Evolutionary conservation across 1,140 invertebrate genomes (phyloP).

Genomic region (Tachypleus tridentatus): DNA sequence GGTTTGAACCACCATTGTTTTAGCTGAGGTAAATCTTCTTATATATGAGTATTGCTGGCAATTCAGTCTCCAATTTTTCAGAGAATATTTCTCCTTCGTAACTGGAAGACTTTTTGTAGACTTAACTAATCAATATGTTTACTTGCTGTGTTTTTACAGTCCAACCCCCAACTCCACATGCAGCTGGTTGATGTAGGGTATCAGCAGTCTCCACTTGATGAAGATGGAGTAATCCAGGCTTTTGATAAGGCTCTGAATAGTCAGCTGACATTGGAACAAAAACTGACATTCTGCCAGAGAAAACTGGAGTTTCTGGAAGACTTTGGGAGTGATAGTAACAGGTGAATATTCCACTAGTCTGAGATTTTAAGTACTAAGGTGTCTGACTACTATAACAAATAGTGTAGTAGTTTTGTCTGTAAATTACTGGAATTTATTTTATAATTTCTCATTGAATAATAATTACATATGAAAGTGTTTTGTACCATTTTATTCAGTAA

Average conservation of each 20-base stretch:
- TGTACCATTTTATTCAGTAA: too few species aligned
- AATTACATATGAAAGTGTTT: too few species aligned
- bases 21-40: background rate
- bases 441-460: too few species aligned
- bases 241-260: constrained; percentile 59
- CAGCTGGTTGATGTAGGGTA: constrained; percentile 81
- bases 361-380: too few species aligned
- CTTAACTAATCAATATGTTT: constrained; percentile 1
- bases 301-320: constrained; percentile 70
- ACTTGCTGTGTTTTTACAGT: constrained; percentile 27
- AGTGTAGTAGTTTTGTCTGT: too few species aligned
- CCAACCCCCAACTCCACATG: constrained; percentile 58
- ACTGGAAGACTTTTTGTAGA: background rate
- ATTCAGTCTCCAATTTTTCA: background rate
- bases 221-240: constrained; percentile 51
- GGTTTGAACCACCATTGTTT: background rate
- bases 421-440: too few species aligned
- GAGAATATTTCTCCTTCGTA: background rate
- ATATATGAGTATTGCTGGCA: constrained; percentile 1
- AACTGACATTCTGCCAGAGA: constrained; percentile 76
- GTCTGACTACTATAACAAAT: too few species aligned
- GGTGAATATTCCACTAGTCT: too few species aligned
- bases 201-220: constrained; percentile 54
- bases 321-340: constrained; percentile 25
- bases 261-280: constrained; percentile 57